These are phyloP conservation scores for Nomia melanderi DNA, from an alignment of 1,140 invertebrate species.

Conservation along the genomic window DNA sequence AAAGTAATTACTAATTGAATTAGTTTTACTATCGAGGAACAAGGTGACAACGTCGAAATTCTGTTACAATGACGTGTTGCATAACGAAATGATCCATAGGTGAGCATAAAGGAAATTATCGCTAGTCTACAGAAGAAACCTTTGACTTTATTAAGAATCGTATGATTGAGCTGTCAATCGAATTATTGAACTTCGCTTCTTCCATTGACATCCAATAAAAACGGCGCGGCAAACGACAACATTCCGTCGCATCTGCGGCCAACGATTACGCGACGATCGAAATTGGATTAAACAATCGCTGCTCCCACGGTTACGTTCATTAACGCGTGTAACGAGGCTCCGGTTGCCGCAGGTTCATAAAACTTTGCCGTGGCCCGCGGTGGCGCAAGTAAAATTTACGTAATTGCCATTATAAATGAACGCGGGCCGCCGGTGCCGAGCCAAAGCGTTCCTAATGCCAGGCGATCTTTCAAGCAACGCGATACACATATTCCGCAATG, in stretches of 20 bases:
- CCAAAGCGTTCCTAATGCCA: conserved; percentile 22
- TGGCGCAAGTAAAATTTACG: conserved; percentile 11
- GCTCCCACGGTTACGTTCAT: not conserved
- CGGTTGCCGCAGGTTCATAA: not conserved
- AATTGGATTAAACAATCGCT: not conserved
- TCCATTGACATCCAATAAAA: not conserved
- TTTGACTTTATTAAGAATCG: not conserved
- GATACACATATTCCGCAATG: not conserved
- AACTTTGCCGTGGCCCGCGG: not conserved
- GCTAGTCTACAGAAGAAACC: not conserved
- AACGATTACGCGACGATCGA: not conserved
- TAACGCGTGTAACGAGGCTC: too few relatives aligned
- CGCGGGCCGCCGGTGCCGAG: not conserved
- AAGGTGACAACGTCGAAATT: too few relatives aligned
- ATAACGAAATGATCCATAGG: too few relatives aligned
- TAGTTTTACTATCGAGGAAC: too few relatives aligned
- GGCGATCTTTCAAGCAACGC: not conserved
- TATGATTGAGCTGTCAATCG: not conserved
- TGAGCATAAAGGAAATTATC: not conserved
- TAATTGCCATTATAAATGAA: conserved; percentile 29
- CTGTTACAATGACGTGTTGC: too few relatives aligned
- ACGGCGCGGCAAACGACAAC: too few relatives aligned
- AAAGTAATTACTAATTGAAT: too few relatives aligned
- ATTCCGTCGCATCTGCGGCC: not conserved
- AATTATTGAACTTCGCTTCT: not conserved